These are phyloP conservation scores for Chrysina gloriosa DNA, from an alignment of 2,888 invertebrate species.

Conservation along the genomic window DNA sequence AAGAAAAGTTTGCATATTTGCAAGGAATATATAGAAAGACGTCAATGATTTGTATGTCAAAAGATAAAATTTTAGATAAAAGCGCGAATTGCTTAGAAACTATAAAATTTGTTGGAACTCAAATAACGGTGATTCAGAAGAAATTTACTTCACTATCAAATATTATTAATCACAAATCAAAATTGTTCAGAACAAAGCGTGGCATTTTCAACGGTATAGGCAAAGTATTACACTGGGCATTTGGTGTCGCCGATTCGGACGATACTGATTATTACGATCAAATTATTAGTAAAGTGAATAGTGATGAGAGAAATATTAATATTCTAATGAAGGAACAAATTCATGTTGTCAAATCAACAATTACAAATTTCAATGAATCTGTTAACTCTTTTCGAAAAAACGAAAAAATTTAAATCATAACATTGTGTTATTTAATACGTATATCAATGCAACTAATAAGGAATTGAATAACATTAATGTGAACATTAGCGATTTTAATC, in stretches of 20 bases:
- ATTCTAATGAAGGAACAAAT: neutral
- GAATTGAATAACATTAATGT: neutral
- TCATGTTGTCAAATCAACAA: neutral
- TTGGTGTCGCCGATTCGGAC: constrained; percentile 10
- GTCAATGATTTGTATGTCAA: neutral
- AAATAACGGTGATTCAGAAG: neutral
- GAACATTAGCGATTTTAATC: neutral
- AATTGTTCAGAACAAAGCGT: neutral
- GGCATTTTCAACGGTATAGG: constrained; percentile 5
- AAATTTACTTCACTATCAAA: neutral
- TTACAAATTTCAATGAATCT: constrained; percentile 5
- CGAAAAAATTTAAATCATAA: neutral
- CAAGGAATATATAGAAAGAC: neutral
- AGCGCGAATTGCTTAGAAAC: neutral
- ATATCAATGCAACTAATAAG: neutral
- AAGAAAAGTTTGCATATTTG: neutral
- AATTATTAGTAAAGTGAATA: neutral
- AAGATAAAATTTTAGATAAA: neutral
- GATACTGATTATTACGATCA: constrained; percentile 8
- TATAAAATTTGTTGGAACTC: neutral
- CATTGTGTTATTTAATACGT: neutral
- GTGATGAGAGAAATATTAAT: neutral
- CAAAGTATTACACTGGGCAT: constrained; percentile 1
- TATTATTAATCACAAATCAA: neutral
- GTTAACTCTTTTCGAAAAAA: neutral